A percentile compares a stretch with the other conserved stretches of the same genome.
phyloP scores from a whole-genome alignment of 2,113 vertebrate genomes.

The Chlamydotis undulata region DNA sequence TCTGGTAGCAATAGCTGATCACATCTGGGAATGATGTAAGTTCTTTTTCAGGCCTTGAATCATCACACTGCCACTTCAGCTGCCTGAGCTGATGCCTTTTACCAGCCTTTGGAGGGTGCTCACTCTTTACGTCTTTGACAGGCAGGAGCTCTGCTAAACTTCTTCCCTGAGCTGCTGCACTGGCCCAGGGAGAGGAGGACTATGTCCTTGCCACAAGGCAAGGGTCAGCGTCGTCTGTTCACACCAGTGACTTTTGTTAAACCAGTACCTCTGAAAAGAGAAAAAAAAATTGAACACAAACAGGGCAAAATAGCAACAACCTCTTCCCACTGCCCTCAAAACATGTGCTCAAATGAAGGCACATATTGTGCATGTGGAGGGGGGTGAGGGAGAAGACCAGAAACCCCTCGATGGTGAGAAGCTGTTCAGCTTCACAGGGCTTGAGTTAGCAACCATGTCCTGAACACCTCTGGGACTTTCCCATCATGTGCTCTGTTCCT shows the following conservation, averaged over 20 bases:
- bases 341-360: not conserved
- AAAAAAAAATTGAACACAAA: not conserved
- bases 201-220: not conserved
- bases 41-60: not conserved
- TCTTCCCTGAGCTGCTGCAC: not conserved
- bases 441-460: not conserved
- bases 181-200: not conserved
- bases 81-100: not conserved
- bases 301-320: not conserved
- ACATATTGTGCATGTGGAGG: accelerated
- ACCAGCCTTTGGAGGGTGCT: not conserved
- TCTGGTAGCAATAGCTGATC: not conserved
- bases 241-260: not conserved
- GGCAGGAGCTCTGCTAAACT: not conserved
- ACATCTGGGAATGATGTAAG: not conserved
- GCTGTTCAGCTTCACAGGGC: not conserved
- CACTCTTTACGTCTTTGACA: not conserved
- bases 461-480: not conserved
- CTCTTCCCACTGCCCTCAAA: not conserved
- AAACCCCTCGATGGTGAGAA: not conserved
- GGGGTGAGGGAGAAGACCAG: not conserved
- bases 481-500: accelerated
- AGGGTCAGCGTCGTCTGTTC: not conserved
- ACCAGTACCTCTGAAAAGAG: not conserved
- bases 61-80: not conserved